phyloP scores from a whole-genome alignment of 2,797 vertebrate species.

The Chelon auratus region DNA sequence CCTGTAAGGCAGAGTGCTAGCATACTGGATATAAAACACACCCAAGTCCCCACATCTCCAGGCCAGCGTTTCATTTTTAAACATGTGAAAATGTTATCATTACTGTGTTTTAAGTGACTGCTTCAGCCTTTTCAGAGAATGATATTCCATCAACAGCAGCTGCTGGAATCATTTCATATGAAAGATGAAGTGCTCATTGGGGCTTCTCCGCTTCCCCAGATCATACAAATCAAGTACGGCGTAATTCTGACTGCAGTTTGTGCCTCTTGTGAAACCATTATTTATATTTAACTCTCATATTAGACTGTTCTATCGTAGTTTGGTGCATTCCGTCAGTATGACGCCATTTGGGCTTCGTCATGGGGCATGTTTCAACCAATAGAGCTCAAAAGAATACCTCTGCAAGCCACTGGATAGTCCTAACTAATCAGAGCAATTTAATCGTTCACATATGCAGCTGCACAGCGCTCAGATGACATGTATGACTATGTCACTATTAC shows the following conservation, averaged over 20 bases:
- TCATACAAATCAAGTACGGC: neutral
- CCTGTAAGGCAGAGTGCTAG: conserved; percentile 8
- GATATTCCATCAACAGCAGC: neutral
- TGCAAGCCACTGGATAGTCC: too few relatives aligned
- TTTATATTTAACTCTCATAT: neutral
- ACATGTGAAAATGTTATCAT: conserved; percentile 13
- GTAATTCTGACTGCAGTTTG: neutral
- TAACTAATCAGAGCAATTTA: too few relatives aligned
- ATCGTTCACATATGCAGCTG: too few relatives aligned
- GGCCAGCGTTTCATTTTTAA: conserved; percentile 1
- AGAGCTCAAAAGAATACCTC: too few relatives aligned
- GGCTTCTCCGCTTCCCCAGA: neutral
- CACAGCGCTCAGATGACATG: too few relatives aligned
- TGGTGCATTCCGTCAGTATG: too few relatives aligned
- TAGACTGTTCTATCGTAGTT: neutral
- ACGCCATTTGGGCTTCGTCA: too few relatives aligned
- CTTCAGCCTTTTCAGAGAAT: conserved; percentile 6
- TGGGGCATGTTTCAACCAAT: too few relatives aligned
- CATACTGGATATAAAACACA: neutral
- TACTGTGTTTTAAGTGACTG: conserved; percentile 4
- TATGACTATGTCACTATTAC: too few relatives aligned
- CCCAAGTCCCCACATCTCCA: conserved; percentile 20
- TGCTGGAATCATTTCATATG: neutral
- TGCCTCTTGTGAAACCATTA: neutral
- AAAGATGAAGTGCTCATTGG: neutral